Conservation (phyloP, 2,888 invertebrate genomes). For the Drosophila emarginata region DNA sequence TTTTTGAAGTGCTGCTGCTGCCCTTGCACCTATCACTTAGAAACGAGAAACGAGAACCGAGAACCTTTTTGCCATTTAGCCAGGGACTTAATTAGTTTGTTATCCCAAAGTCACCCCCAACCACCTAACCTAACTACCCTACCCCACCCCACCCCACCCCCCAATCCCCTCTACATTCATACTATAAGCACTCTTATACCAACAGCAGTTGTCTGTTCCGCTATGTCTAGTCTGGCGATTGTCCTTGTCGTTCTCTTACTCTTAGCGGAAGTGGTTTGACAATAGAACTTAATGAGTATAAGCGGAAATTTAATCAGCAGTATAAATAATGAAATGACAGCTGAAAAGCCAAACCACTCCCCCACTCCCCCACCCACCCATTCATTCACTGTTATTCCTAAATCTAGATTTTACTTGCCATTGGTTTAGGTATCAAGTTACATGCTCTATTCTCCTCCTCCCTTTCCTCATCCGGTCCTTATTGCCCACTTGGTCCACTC, state of each 20-base stretch:
- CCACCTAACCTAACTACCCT: background rate
- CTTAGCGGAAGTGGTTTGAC: constrained; percentile 72
- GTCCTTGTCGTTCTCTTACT: constrained; percentile 25
- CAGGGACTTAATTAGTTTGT: constrained; percentile 72
- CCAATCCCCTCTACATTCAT: background rate
- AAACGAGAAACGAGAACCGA: constrained; percentile 32
- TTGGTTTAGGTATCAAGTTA: constrained; percentile 27
- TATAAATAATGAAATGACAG: constrained; percentile 77
- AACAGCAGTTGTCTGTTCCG: constrained; percentile 35
- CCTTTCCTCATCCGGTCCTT: too few relatives aligned
- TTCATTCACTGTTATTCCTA: background rate
- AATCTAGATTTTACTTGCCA: background rate
- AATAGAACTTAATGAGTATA: constrained; percentile 77
- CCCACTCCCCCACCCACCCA: too few relatives aligned
- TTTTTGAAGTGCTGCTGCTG: constrained; percentile 5
- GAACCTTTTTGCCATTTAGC: constrained; percentile 53
- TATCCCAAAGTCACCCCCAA: constrained; percentile 37
- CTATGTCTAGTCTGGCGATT: constrained; percentile 36
- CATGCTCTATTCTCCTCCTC: background rate
- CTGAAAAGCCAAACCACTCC: constrained; percentile 52
- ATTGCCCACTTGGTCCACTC: too few relatives aligned
- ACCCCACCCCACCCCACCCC: background rate
- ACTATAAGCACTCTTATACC: background rate
- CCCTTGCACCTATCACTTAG: constrained; percentile 27
- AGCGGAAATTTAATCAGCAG: constrained; percentile 77